Percentiles rank a stretch among this genome's conserved stretches.
phyloP scores from a whole-genome alignment of 2,113 vertebrate genomes.

The Gobio gobio region DNA sequence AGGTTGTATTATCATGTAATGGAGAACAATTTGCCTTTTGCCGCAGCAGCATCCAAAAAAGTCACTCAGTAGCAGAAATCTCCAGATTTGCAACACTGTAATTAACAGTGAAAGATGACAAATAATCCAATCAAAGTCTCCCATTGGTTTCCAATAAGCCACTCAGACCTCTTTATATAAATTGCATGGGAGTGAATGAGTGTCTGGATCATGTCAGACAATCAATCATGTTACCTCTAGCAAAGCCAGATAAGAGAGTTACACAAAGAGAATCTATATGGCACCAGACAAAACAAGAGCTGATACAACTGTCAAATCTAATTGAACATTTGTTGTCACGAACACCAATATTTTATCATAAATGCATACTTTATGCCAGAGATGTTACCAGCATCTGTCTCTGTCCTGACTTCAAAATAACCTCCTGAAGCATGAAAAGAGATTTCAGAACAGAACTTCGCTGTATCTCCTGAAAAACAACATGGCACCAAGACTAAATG shows the following conservation, averaged over 20 bases:
- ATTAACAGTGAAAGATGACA: slow-evolving; percentile 44
- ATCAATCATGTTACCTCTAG: slow-evolving; percentile 37
- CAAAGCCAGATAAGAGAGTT: slow-evolving; percentile 21
- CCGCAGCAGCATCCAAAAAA: background rate
- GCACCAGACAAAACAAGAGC: slow-evolving; percentile 8
- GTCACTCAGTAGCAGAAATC: background rate
- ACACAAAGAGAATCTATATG: background rate
- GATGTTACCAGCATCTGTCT: background rate
- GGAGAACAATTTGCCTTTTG: background rate
- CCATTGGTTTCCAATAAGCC: slow-evolving; percentile 54
- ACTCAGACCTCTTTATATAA: slow-evolving; percentile 43
- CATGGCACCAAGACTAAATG: slow-evolving; percentile 9
- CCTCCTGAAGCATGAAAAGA: background rate
- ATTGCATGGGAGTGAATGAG: slow-evolving; percentile 46
- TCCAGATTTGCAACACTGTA: slow-evolving; percentile 41
- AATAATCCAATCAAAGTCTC: slow-evolving; percentile 46
- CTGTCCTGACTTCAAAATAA: background rate
- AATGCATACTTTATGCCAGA: background rate
- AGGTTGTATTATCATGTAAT: background rate
- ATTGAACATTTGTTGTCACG: background rate
- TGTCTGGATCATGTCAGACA: slow-evolving; percentile 39
- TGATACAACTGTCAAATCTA: slow-evolving; percentile 14
- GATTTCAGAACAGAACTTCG: background rate
- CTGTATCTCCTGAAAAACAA: background rate
- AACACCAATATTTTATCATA: background rate